A percentile compares a stretch with the other conserved stretches of the same genome.
These are phyloP conservation scores for Ophioderma brevispina DNA, from an alignment of 35 echinoderm and acorn worm genomes.

Conservation along the genomic window DNA sequence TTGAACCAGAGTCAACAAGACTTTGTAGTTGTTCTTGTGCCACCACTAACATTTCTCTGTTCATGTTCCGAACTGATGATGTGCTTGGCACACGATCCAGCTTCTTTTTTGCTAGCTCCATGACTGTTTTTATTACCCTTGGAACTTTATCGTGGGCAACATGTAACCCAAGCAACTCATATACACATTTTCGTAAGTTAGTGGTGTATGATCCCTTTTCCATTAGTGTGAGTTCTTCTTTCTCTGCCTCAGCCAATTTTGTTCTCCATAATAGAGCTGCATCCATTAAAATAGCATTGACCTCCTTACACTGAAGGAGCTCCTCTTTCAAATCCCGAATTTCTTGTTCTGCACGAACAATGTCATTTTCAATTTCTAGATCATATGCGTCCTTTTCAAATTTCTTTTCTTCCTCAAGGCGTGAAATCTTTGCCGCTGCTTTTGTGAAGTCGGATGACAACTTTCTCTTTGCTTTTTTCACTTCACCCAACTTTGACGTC, in stretches of 20 bases:
- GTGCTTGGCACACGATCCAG: neutral
- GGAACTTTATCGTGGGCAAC: constrained; percentile 40
- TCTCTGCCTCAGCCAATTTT: neutral
- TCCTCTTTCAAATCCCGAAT: neutral
- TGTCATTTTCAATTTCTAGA: neutral
- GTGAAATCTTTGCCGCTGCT: neutral
- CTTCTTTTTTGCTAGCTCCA: constrained; percentile 8
- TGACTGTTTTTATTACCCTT: constrained; percentile 18
- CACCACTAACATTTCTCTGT: constrained; percentile 3
- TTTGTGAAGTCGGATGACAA: neutral
- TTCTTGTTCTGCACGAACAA: neutral
- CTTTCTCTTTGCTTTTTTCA: neutral
- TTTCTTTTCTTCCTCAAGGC: neutral
- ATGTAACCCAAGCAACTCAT: constrained; percentile 26
- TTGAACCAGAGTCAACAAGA: neutral
- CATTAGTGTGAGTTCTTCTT: neutral
- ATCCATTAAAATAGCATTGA: neutral
- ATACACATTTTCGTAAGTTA: constrained; percentile 7
- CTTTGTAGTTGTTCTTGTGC: neutral
- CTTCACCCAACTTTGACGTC: neutral
- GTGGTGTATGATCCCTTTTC: neutral
- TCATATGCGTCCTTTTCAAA: neutral
- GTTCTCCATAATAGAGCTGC: neutral
- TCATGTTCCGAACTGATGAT: neutral
- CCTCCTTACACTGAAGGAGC: neutral